A percentile compares a stretch with the other conserved stretches of the same genome.
Evolutionary conservation across 2,113 vertebrate genomes (phyloP).

Genomic region (Seriola aureovittata): DNA sequence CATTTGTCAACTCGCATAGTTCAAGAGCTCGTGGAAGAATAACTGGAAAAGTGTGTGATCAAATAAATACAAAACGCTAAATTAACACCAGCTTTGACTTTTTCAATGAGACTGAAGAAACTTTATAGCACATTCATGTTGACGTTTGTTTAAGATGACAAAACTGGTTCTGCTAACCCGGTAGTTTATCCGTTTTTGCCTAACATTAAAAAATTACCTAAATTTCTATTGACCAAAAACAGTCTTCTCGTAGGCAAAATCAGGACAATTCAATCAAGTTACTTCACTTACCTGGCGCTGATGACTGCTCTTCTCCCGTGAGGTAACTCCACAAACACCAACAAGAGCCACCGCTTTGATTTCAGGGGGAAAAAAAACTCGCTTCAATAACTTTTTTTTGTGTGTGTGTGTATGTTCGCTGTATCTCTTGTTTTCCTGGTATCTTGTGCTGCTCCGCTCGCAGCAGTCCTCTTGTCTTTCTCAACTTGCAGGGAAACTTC

Average conservation of each 20-base stretch:
- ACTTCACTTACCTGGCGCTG: conserved; percentile 57
- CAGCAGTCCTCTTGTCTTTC: conserved; percentile 41
- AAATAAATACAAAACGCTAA: not conserved
- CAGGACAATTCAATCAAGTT: conserved; percentile 1
- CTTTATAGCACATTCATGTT: not conserved
- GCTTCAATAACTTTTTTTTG: not conserved
- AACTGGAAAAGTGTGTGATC: not conserved
- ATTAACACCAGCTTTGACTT: not conserved
- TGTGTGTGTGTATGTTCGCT: not conserved
- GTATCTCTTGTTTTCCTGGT: conserved; percentile 15
- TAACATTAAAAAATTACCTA: not conserved
- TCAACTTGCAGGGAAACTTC: conserved; percentile 75
- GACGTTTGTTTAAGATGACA: not conserved
- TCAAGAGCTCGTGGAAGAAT: not conserved
- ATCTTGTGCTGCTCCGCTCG: conserved; percentile 27
- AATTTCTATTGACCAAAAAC: too few species aligned
- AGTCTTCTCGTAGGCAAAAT: not conserved
- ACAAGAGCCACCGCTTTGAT: not conserved
- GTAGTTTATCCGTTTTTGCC: not conserved
- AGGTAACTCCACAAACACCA: not conserved
- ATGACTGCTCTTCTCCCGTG: not conserved
- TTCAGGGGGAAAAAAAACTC: not conserved
- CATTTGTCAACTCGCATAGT: not conserved
- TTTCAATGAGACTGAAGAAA: not conserved
- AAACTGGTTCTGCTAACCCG: not conserved